Evolutionary conservation across 2,888 invertebrate genomes (phyloP).

Genomic region (Brenthis ino): DNA sequence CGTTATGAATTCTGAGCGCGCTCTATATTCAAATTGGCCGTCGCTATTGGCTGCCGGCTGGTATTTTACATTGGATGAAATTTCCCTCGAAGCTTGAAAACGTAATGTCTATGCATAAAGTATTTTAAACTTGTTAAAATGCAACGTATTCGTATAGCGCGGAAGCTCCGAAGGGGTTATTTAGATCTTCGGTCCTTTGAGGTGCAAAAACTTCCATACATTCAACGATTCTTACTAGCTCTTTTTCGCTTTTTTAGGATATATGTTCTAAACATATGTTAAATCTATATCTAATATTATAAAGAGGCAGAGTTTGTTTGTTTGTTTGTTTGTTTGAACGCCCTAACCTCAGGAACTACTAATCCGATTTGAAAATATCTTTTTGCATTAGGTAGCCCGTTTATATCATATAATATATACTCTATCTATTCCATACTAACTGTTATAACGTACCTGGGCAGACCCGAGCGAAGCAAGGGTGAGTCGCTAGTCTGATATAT

Average conservation of each 20-base stretch:
- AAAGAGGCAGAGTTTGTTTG: no score
- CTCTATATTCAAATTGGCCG: conserved; percentile 80
- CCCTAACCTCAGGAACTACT: no score
- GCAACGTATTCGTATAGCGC: conserved; percentile 65
- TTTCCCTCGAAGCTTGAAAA: conserved; percentile 57
- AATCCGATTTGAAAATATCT: no score
- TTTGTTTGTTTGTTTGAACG: no score
- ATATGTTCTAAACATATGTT: neutral
- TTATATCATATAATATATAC: no score
- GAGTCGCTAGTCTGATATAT: no score
- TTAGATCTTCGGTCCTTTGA: conserved; percentile 58
- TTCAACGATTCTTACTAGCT: conserved; percentile 33
- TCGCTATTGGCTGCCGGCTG: conserved; percentile 52
- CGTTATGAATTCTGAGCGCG: conserved; percentile 76
- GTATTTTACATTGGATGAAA: conserved; percentile 61
- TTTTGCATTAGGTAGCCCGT: no score
- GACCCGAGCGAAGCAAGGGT: no score
- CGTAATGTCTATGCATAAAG: conserved; percentile 81
- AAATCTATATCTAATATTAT: neutral
- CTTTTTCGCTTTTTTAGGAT: conserved; percentile 21
- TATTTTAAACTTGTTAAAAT: conserved; percentile 81
- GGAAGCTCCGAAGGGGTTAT: conserved; percentile 62
- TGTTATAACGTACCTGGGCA: no score
- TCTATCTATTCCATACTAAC: no score
- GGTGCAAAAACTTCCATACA: conserved; percentile 41